Evolutionary conservation across 2,113 vertebrate genomes (phyloP).

Genomic region (Proterorhinus semilunaris): DNA sequence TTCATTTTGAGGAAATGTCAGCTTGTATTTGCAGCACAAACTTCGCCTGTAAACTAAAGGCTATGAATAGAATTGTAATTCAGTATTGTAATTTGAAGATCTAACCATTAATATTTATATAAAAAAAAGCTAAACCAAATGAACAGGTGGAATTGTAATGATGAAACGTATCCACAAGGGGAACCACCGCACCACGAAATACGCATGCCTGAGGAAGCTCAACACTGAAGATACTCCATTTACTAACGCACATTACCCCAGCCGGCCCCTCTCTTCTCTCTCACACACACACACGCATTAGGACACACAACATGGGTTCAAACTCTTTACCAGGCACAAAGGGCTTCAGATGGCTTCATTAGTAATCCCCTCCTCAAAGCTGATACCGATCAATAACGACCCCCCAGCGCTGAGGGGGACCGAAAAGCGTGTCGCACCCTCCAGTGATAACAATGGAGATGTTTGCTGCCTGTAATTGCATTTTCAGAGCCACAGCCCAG

Average conservation of each 20-base stretch:
- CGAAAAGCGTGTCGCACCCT: slow-evolving; percentile 64
- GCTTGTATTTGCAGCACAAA: not conserved
- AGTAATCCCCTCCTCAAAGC: slow-evolving; percentile 73
- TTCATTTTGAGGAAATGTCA: slow-evolving; percentile 5
- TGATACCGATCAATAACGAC: slow-evolving; percentile 72
- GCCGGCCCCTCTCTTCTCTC: slow-evolving; percentile 1
- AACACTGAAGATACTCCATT: slow-evolving; percentile 29
- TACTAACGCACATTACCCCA: slow-evolving; percentile 36
- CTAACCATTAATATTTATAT: too few species aligned
- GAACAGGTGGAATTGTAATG: not conserved
- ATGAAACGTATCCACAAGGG: slow-evolving; percentile 40
- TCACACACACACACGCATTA: slow-evolving; percentile 26
- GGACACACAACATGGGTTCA: slow-evolving; percentile 3
- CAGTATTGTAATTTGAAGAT: too few species aligned
- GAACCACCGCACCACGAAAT: slow-evolving; percentile 42
- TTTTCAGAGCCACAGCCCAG: slow-evolving; percentile 70
- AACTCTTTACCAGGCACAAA: slow-evolving; percentile 58
- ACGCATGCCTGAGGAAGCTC: slow-evolving; percentile 2
- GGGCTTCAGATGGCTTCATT: slow-evolving; percentile 73
- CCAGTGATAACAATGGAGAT: slow-evolving; percentile 76
- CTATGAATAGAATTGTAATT: not conserved
- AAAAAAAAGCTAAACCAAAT: not conserved
- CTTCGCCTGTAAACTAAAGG: not conserved
- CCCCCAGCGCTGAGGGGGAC: slow-evolving; percentile 49
- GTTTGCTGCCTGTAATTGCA: slow-evolving; percentile 80